Conservation (phyloP, 2,113 vertebrate species). For the Chaetura pelagica region DNA sequence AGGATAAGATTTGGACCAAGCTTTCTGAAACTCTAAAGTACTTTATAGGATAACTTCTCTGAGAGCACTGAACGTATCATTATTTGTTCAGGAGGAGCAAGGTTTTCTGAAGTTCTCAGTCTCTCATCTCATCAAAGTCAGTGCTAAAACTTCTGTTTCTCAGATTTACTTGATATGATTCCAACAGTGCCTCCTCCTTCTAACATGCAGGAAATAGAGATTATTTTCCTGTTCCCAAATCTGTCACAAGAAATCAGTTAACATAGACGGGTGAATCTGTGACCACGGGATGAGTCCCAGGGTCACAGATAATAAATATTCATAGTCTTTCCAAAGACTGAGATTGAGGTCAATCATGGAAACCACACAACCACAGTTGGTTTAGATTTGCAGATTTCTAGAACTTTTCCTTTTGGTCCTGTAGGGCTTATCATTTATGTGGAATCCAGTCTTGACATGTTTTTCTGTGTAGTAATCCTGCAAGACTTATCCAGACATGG, state of each 20-base stretch:
- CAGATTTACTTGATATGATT: neutral
- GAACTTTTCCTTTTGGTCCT: neutral
- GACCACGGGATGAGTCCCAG: neutral
- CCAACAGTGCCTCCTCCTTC: neutral
- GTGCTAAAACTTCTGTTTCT: neutral
- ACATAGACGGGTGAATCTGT: neutral
- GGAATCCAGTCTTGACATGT: neutral
- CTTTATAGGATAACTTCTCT: neutral
- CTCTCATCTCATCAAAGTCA: neutral
- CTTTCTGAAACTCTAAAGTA: neutral
- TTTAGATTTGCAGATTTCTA: slow-evolving; percentile 12
- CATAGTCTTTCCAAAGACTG: neutral
- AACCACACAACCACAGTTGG: neutral
- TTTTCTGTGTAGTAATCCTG: neutral
- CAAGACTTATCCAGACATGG: neutral
- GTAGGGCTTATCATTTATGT: neutral
- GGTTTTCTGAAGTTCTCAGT: neutral
- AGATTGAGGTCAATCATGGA: neutral
- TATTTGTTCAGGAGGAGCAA: neutral
- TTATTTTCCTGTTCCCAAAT: neutral
- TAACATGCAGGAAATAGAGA: neutral
- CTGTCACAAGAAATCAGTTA: neutral
- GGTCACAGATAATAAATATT: neutral
- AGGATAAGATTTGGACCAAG: neutral
- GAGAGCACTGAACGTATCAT: neutral